A percentile compares a stretch with the other conserved stretches of the same genome.
These are phyloP conservation scores for Napeogenes sylphis DNA, from an alignment of 2,888 invertebrate species.

Conservation along the genomic window DNA sequence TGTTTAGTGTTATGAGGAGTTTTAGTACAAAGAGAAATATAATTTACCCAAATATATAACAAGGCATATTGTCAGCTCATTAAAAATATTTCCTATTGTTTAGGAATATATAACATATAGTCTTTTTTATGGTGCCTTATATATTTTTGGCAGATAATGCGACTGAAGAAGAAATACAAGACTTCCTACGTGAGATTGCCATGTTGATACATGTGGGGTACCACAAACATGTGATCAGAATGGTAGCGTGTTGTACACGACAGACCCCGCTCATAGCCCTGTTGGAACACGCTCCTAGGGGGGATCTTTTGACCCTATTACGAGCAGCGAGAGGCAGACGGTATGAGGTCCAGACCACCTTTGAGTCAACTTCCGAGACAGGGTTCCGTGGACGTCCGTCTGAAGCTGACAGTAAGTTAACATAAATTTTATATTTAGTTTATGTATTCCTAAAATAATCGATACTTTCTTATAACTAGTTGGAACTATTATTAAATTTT, in stretches of 20 bases:
- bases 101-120: no score
- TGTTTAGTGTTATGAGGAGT: background rate
- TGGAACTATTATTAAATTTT: no score
- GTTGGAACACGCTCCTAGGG: conserved; percentile 87
- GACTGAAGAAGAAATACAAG: conserved; percentile 78
- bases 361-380: conserved; percentile 63
- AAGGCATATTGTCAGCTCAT: no score
- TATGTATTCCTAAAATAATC: no score
- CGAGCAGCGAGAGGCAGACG: conserved; percentile 66
- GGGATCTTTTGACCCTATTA: conserved; percentile 83
- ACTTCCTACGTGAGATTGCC: conserved; percentile 86
- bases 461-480: no score
- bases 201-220: conserved; percentile 86
- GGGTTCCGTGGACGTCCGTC: conserved; percentile 61
- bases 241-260: conserved; percentile 85
- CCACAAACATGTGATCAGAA: conserved; percentile 85
- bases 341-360: conserved; percentile 57
- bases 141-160: conserved; percentile 65
- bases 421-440: conserved; percentile 4
- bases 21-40: background rate
- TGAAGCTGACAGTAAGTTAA: conserved; percentile 77
- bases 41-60: background rate
- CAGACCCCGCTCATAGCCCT: conserved; percentile 84
- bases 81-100: no score
- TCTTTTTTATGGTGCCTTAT: background rate